Base-by-base conservation (phyloP, 1,140 invertebrate species). In the Drosophila tani region DNA sequence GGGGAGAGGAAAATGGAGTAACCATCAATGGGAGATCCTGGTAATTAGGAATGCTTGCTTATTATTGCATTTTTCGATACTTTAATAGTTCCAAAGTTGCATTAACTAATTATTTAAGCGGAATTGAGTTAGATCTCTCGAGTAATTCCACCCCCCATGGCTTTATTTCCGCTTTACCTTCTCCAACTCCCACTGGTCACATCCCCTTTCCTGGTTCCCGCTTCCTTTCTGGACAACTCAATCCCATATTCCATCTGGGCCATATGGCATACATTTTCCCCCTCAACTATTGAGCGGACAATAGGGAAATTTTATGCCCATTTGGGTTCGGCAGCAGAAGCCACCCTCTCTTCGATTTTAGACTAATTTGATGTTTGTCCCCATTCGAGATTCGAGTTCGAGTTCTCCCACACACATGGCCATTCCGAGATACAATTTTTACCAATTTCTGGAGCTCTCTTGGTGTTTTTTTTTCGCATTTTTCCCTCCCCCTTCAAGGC, bases 231-330 rank as follows among this genome's bases (percentile, higher is more conserved):
- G 24, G 59, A 62, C 46, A 62, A 58, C 45, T 45, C 51, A 58
- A 58, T 65, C 32, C 53, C 53, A 12, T 32, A 17, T 32, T 21
- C 53, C 53, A 12, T 32, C 14, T 32, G 46, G n/a, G 68, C 68
- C 70, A 74, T 73, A 60, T 74, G 70, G 68, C 69, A 47, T 27
- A n/a, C 19, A 71, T 58, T 41, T 40, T 9, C 4, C 15, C 29
- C 46, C 35, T 14, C 12, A 43, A 65, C 75, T 62, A 43, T 46
- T 64, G 51, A 35, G 21, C 68, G 65, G 62, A 62, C 82, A 82
- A 87, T 82, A 64, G 75, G 66, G 58, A 82, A 82, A 86, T 82
- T 82, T 79, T 75, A 87, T 79, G 83, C 66, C 63, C 65, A 68
- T 85, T 86, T 63, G 68, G 73, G 64, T 32, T 64, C 29, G 7